Base-by-base conservation (phyloP, 2,797 vertebrate species). In the Falco cherrug region DNA sequence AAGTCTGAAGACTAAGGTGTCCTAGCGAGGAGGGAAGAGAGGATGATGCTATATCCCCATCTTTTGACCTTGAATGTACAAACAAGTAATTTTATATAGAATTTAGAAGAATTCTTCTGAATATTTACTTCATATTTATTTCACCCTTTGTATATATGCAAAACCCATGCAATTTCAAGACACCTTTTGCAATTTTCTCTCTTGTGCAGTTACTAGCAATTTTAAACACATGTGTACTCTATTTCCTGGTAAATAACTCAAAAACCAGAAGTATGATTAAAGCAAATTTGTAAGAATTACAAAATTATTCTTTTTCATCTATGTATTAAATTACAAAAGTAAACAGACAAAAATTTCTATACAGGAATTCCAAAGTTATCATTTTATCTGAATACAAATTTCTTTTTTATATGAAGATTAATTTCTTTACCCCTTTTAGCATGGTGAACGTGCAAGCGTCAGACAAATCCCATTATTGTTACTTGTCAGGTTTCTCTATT, bases 401-500 rank as follows among this genome's bases (percentile, higher is more conserved):
- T 6, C 4, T 47, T 82, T 86, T 91, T 50, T 31, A 60, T 51
- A 59, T 28, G 15, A 74, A 79, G 16, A 71, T 73, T 0, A 51
- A 80, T 79, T 93, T 92, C 5, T 16, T 70, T 50, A 47, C 4
- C 3, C 8, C 4, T 84, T 94, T 70, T 56, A 87, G 33, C 15
- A 69, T 1, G 1, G 31, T 68, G 4, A 9, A 39, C 81, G n/a
- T 67, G 33, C 48, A 89, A 89, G 57, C 41, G 87, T 85, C 17
- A 92, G 56, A 91, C 93, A 77, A 91, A 87, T 74, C 16, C 11
- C 35, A 59, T 86, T 94, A 81, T 59, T 94, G 6, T 4, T 77
- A 35, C 53, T 91, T 94, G 57, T 65, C 84, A 86, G 39, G 18
- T 94, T 92, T 94, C 6, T 91, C 57, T 90, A 12, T 91, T 90